These are phyloP conservation scores for Malachius bipustulatus DNA, from an alignment of 2,888 invertebrate species.

Conservation along the genomic window DNA sequence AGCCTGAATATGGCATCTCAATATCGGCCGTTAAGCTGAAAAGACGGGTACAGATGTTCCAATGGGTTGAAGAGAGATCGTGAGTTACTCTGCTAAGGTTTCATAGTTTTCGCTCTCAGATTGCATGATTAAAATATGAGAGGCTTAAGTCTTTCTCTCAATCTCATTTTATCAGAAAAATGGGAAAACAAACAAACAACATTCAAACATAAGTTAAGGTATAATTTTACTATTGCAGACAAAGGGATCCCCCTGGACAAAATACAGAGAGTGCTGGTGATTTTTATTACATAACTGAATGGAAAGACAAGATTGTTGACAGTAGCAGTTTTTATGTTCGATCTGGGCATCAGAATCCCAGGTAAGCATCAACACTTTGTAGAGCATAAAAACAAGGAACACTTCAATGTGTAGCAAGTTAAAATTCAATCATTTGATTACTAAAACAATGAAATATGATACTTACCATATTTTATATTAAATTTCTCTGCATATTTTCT, in stretches of 20 bases:
- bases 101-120: background rate
- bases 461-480: too few species aligned
- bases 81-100: slow-evolving; percentile 32
- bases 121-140: slow-evolving; percentile 3
- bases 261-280: slow-evolving; percentile 45
- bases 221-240: slow-evolving; percentile 23
- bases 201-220: too few species aligned
- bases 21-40: slow-evolving; percentile 74
- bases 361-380: too few species aligned
- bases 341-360: slow-evolving; percentile 73
- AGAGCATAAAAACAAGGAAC: too few species aligned
- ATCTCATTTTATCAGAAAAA: too few species aligned
- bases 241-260: slow-evolving; percentile 36
- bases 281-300: slow-evolving; percentile 75
- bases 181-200: too few species aligned
- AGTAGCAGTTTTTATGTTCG: slow-evolving; percentile 66
- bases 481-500: too few species aligned
- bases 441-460: too few species aligned
- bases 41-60: slow-evolving; percentile 84
- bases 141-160: slow-evolving; percentile 8
- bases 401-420: too few species aligned
- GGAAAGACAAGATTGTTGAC: slow-evolving; percentile 73
- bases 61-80: slow-evolving; percentile 77
- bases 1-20: slow-evolving; percentile 75
- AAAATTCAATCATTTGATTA: too few species aligned